A percentile compares a stretch with the other conserved stretches of the same genome.
phyloP scores from a whole-genome alignment of 1,140 invertebrate genomes.

The Drosophila ficusphila region DNA sequence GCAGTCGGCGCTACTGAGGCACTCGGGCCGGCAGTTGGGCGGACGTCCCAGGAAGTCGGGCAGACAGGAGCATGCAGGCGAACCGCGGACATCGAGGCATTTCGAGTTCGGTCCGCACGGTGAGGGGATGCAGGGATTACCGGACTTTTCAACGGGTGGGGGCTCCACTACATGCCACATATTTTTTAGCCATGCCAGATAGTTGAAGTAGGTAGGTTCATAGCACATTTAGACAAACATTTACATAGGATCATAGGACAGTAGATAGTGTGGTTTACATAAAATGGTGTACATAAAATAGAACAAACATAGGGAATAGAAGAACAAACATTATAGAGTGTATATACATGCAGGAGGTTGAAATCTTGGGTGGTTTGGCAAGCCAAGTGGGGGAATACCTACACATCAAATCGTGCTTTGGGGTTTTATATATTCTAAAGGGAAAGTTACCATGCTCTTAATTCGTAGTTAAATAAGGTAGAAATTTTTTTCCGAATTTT shows the following conservation, averaged over 20 bases:
- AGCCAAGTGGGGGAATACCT: slow-evolving; percentile 16
- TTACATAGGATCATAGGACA: slow-evolving; percentile 61
- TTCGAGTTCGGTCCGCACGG: slow-evolving; percentile 92
- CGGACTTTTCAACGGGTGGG: slow-evolving; percentile 59
- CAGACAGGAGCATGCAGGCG: slow-evolving; percentile 91
- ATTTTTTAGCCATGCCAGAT: slow-evolving; percentile 57
- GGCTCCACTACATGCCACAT: slow-evolving; percentile 69
- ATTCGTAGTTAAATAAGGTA: too few relatives aligned
- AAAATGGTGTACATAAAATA: slow-evolving; percentile 67
- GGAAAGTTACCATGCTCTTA: neutral
- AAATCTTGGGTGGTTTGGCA: slow-evolving; percentile 17
- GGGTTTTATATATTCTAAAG: neutral
- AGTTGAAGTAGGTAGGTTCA: slow-evolving; percentile 43
- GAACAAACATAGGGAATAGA: slow-evolving; percentile 60
- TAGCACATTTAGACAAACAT: slow-evolving; percentile 62
- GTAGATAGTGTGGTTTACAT: slow-evolving; percentile 60
- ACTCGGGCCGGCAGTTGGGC: slow-evolving; percentile 92
- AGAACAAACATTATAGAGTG: slow-evolving; percentile 65
- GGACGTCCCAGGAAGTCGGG: slow-evolving; percentile 90
- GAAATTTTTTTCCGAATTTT: too few relatives aligned
- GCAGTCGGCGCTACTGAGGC: slow-evolving; percentile 90
- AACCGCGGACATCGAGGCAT: slow-evolving; percentile 88
- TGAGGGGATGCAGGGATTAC: slow-evolving; percentile 87
- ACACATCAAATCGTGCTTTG: neutral
- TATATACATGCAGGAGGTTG: slow-evolving; percentile 74